Evolutionary conservation across 1,140 invertebrate species (phyloP).

Genomic region (Magallana angulata): DNA sequence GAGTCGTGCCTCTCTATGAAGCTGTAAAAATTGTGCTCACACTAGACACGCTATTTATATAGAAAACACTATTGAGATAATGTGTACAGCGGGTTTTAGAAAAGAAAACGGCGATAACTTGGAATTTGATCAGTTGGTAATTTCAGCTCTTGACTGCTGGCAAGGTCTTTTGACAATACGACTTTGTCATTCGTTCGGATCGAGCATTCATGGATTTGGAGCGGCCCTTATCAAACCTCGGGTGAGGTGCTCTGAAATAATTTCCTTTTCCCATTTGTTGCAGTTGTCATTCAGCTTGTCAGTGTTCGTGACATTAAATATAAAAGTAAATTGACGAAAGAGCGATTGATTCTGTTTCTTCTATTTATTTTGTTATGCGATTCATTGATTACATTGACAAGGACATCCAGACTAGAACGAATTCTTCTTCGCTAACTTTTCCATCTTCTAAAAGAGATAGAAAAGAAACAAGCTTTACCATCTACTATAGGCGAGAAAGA

Average conservation of each 20-base stretch:
- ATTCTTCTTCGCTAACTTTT: conserved; percentile 48
- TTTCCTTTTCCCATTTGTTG: conserved; percentile 16
- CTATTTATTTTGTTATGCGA: conserved; percentile 8
- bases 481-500: conserved; percentile 48
- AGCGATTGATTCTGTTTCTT: not conserved
- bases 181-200: conserved; percentile 12
- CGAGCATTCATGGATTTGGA: not conserved
- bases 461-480: conserved; percentile 39
- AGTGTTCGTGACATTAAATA: conserved; percentile 22
- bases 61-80: not conserved
- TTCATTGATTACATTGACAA: conserved; percentile 31
- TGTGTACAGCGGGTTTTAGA: not conserved
- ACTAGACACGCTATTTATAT: not conserved
- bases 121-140: conserved; percentile 32
- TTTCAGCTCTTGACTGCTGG: not conserved
- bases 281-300: not conserved
- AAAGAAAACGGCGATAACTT: not conserved
- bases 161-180: not conserved
- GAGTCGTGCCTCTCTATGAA: not conserved
- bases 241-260: conserved; percentile 16
- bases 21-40: not conserved
- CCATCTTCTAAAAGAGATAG: conserved; percentile 49
- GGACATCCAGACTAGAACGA: conserved; percentile 51
- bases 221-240: not conserved
- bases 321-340: conserved; percentile 7